These are phyloP conservation scores for Erebia palarica DNA, from an alignment of 2,888 invertebrate genomes.

Conservation along the genomic window DNA sequence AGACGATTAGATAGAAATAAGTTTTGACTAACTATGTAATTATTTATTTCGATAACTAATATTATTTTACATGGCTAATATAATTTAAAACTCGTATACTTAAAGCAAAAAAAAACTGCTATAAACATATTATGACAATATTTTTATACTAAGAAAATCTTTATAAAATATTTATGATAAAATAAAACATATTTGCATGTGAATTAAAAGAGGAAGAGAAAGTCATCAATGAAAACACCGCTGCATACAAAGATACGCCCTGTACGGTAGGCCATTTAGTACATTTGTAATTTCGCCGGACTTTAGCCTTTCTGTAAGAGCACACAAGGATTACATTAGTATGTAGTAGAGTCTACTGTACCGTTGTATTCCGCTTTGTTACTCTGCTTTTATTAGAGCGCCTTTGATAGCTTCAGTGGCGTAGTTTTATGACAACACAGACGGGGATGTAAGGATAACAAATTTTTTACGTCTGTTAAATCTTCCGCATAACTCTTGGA, in stretches of 20 bases:
- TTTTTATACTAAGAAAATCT: neutral
- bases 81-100: neutral
- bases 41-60: no score
- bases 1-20: no score
- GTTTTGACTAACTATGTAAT: no score
- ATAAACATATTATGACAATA: neutral
- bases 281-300: slow-evolving; percentile 24
- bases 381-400: slow-evolving; percentile 67
- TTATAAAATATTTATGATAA: neutral
- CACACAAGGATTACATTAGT: slow-evolving; percentile 30
- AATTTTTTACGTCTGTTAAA: slow-evolving; percentile 54
- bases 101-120: neutral
- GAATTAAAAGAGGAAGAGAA: slow-evolving; percentile 42
- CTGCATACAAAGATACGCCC: slow-evolving; percentile 41
- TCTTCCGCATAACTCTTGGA: slow-evolving; percentile 31
- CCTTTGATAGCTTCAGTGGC: slow-evolving; percentile 67
- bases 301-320: slow-evolving; percentile 24
- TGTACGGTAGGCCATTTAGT: slow-evolving; percentile 30
- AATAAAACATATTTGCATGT: slow-evolving; percentile 35
- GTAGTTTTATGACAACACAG: slow-evolving; percentile 60
- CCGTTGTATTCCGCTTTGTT: slow-evolving; percentile 59
- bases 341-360: slow-evolving; percentile 37
- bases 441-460: slow-evolving; percentile 53
- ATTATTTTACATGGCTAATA: no score
- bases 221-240: slow-evolving; percentile 46